Base-by-base conservation (phyloP, 2,888 invertebrate genomes). In the Cryptus armator region DNA sequence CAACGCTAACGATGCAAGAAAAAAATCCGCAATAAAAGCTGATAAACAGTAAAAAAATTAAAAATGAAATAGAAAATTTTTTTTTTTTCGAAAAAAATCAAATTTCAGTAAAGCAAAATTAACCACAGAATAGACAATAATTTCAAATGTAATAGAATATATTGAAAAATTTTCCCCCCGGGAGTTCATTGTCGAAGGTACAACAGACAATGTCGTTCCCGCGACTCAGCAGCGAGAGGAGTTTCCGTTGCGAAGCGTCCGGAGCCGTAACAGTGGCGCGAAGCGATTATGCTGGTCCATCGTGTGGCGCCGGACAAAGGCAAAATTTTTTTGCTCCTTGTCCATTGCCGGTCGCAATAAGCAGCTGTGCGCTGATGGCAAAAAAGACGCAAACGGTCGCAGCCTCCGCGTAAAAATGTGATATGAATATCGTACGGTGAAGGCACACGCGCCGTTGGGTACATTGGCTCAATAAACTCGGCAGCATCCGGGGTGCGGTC, bases 401-500 rank as follows among this genome's bases (percentile, higher is more conserved):
- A 86, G 85, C 87, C 88, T 90, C 89, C 89, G 90, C 56, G 59
- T 56, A 68, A 78, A 59, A 76, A 16, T 76, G 59, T 71, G 48
- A 75, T 75, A 66, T 59, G 64, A 84, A 77, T 71, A 81, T 56
- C 78, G n/a, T 66, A 43, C 66, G 24, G 48, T 59, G 82, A 77
- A 53, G 66, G 37, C 75, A 76, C 90, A 89, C 90, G 90, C 89
- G 90, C 86, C 43, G 81, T 64, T 84, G 89, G 91, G 90, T 90
- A 91, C 90, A 91, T 89, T 89, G 90, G 91, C 90, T 9, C 91
- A 91, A 92, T 91, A 91, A 92, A 89, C 89, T 89, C 87, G 46
- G 53, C 9, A 89, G 91, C 92, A 92, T 92, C 93, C 93, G 92
- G 93, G 93, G 93, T 92, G 92, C 92, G 91, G 93, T 93, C 93